phyloP scores from a whole-genome alignment of 2,113 vertebrate species.

The Ibidorhyncha struthersii region DNA sequence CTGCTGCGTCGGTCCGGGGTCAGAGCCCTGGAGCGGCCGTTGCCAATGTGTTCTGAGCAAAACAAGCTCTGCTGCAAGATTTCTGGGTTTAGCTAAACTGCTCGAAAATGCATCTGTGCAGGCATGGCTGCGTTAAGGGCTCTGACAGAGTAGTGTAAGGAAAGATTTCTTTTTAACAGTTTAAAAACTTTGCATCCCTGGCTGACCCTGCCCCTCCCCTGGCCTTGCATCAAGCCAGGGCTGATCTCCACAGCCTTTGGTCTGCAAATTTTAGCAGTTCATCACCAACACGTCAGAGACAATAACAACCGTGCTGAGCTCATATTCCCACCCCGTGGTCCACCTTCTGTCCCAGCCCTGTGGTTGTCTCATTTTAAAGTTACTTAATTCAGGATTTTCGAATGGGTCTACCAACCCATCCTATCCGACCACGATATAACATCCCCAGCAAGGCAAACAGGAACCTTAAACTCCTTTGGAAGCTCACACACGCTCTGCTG shows the following conservation, averaged over 20 bases:
- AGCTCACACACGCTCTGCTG: background rate
- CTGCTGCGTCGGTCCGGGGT: rapidly evolving
- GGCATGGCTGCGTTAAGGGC: background rate
- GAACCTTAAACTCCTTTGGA: background rate
- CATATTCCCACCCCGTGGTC: rapidly evolving
- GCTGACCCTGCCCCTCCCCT: background rate
- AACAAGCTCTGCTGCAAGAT: no score
- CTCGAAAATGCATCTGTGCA: rapidly evolving
- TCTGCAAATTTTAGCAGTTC: background rate
- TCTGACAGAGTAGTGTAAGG: background rate
- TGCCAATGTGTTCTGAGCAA: rapidly evolving
- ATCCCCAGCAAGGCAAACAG: background rate
- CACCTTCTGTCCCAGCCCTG: background rate
- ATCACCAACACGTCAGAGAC: background rate
- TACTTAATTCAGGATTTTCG: background rate
- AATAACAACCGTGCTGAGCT: background rate
- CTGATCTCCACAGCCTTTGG: background rate
- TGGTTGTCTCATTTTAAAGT: background rate
- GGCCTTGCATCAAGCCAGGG: background rate
- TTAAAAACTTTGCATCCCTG: background rate
- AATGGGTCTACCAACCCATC: background rate
- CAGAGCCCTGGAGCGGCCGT: background rate
- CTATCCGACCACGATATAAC: rapidly evolving
- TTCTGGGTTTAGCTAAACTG: background rate
- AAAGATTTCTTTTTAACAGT: rapidly evolving